These are phyloP conservation scores for Linnaemya tessellans DNA, from an alignment of 2,888 invertebrate species.

Conservation along the genomic window DNA sequence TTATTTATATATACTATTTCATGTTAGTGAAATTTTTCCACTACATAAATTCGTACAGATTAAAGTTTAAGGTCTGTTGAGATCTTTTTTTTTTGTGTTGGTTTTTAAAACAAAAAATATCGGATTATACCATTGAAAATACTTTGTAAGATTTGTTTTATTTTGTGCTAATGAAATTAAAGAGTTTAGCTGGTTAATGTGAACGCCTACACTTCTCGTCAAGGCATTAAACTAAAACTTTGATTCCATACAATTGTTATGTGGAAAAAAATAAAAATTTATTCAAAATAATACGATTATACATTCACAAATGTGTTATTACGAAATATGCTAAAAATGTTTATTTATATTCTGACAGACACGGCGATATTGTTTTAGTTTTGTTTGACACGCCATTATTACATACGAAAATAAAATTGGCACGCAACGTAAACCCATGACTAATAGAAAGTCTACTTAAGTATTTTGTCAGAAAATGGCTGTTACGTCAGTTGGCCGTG, in stretches of 20 bases:
- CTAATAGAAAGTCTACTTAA: no score
- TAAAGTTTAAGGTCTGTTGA: constrained; percentile 2
- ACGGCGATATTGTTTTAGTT: background rate
- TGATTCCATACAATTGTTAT: background rate
- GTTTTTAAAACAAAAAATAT: background rate
- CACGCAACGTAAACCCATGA: no score
- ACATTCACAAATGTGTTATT: background rate
- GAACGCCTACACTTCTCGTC: background rate
- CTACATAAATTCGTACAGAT: background rate
- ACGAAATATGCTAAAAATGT: background rate
- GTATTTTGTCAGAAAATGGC: no score
- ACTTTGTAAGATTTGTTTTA: background rate
- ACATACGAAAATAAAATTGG: background rate
- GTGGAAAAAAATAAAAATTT: background rate
- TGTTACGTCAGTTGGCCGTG: no score
- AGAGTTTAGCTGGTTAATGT: background rate
- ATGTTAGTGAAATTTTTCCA: no score
- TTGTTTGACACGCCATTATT: background rate
- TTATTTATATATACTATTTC: no score
- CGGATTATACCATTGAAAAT: background rate
- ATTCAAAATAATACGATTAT: background rate
- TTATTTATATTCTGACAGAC: background rate
- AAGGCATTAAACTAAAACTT: background rate
- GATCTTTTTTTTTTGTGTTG: background rate
- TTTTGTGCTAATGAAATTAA: background rate